A percentile compares a stretch with the other conserved stretches of the same genome.
These are phyloP conservation scores for Anhinga anhinga DNA, from an alignment of 2,113 vertebrate genomes.

Conservation along the genomic window DNA sequence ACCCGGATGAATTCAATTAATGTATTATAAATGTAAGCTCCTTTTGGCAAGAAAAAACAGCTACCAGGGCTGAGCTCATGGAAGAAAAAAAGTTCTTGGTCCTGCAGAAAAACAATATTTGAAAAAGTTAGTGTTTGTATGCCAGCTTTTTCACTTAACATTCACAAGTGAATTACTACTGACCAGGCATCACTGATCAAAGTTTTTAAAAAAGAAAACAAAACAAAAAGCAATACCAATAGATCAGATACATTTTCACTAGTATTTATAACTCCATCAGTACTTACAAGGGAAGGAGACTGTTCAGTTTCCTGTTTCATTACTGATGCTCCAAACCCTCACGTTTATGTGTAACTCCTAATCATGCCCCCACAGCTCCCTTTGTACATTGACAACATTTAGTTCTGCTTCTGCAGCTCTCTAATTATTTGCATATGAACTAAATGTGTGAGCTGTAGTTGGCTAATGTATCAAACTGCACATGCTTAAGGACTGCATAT, in stretches of 20 bases:
- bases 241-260: background rate
- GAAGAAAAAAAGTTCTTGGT: conserved; percentile 98
- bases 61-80: conserved; percentile 97
- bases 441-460: background rate
- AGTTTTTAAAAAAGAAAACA: background rate
- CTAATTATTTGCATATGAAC: background rate
- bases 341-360: background rate
- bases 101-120: conserved; percentile 73
- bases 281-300: background rate
- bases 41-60: conserved; percentile 97
- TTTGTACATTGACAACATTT: background rate
- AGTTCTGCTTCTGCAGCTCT: background rate
- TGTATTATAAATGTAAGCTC: conserved; percentile 92
- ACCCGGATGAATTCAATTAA: conserved; percentile 93
- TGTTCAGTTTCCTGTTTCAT: background rate
- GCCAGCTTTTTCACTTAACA: background rate
- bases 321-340: background rate
- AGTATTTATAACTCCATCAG: background rate
- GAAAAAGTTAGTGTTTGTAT: conserved; percentile 78
- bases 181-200: background rate
- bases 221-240: background rate
- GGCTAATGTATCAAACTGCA: background rate
- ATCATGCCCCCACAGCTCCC: background rate
- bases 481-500: background rate
- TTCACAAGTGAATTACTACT: background rate